Evolutionary conservation across 2,888 invertebrate genomes (phyloP), one percentile per base, ranked within the genome.

Genomic region (Melanophora roralis): DNA sequence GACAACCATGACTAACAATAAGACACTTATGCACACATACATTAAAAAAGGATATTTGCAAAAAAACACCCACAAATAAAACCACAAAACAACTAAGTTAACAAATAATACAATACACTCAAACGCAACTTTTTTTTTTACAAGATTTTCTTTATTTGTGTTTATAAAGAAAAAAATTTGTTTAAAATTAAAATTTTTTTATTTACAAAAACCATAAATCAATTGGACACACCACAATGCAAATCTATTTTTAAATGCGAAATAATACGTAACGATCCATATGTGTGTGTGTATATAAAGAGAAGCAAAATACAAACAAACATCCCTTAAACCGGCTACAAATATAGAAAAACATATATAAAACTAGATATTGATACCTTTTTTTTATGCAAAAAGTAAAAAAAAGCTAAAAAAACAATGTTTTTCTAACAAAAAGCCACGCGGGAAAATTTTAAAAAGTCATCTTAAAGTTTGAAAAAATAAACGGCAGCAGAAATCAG

Each of bases 191-290:
- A n/a, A 69, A 49, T 43, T 55, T 34, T 72, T 82, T 87, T 88
- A 86, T 87, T 87, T 88, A 86, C 83, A 86, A 86, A 88, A 87
- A 85, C 85, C 89, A 89, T 89, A 89, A 89, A 89, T 89, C 89
- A 89, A 89, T 88, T 88, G 86, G 88, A 86, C 87, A 88, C 87
- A 87, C 87, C 86, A 82, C 84, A 87, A 88, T 86, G 86, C 86
- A 89, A 89, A 89, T 89, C 89, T 88, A 87, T 87, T 87, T 89
- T 89, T 89, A 89, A 89, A 88, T 88, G 88, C 89, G 84, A 88
- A 88, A 88, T 89, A 89, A 89, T 89, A 87, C 83, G 85, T 67
- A 38, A 36, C 55, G 55, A 34, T 34, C 19, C 19, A 34, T 34
- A 27, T 5, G 6, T 5, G 27, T 6, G 6, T 6, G 6, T 5